A percentile compares a stretch with the other conserved stretches of the same genome.
Conservation (phyloP, 2,113 vertebrate species). For the Psilopsiagon aymara region DNA sequence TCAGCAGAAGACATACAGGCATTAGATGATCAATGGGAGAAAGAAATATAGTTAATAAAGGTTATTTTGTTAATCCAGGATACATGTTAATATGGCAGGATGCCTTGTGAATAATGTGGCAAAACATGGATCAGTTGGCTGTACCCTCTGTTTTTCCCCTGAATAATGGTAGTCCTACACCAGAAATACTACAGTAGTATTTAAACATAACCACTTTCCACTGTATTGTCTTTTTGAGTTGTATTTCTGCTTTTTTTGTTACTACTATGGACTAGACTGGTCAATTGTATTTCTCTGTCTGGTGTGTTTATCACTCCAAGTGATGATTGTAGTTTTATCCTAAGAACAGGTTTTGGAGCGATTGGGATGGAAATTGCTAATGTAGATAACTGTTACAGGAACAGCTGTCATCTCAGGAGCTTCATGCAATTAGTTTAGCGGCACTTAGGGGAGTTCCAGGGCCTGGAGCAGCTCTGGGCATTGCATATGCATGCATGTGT, state of each 20-base stretch:
- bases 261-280: background rate
- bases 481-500: background rate
- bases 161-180: background rate
- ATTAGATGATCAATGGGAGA: background rate
- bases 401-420: background rate
- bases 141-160: background rate
- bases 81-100: background rate
- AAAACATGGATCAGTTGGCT: background rate
- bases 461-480: background rate
- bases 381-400: background rate
- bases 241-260: background rate
- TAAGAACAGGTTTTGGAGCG: background rate
- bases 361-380: background rate
- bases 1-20: background rate
- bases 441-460: background rate
- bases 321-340: background rate
- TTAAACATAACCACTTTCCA: background rate
- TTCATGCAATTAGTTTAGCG: background rate
- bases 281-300: background rate
- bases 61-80: background rate
- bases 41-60: background rate
- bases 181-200: background rate
- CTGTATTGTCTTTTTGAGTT: background rate
- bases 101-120: background rate
- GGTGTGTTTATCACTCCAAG: background rate